A percentile compares a stretch with the other conserved stretches of the same genome.
phyloP scores from a whole-genome alignment of 2,797 vertebrate genomes.

The Odontamblyopus rebecca region DNA sequence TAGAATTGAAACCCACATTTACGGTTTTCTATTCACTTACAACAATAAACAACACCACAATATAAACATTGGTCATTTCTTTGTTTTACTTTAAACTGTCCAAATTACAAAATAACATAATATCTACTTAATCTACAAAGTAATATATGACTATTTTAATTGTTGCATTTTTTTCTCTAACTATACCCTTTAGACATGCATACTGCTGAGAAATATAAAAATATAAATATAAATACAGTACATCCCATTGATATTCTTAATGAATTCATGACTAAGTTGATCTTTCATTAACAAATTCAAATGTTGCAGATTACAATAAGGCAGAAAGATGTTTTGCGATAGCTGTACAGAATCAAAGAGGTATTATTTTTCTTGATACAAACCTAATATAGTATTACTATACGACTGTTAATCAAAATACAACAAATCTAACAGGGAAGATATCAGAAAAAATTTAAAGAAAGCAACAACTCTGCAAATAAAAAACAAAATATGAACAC shows the following conservation, averaged over 20 bases:
- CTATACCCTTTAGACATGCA: constrained; percentile 81
- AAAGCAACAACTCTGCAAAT: constrained; percentile 59
- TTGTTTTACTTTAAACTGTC: constrained; percentile 83
- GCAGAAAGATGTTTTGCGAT: constrained; percentile 81
- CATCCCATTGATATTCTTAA: constrained; percentile 84
- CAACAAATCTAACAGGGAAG: constrained; percentile 72
- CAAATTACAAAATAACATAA: constrained; percentile 86
- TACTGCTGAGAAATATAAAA: constrained; percentile 87
- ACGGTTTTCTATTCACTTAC: background rate
- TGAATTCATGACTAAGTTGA: constrained; percentile 81
- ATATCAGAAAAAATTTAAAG: constrained; percentile 47
- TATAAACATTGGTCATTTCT: constrained; percentile 57
- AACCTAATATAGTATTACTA: constrained; percentile 69
- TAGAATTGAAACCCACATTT: background rate
- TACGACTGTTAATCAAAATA: constrained; percentile 46
- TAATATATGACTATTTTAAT: constrained; percentile 81
- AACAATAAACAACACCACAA: constrained; percentile 20
- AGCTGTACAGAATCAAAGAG: constrained; percentile 82
- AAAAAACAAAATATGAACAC: constrained; percentile 70
- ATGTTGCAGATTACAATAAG: constrained; percentile 82
- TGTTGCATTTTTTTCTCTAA: constrained; percentile 69
- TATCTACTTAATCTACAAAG: constrained; percentile 83
- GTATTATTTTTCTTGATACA: constrained; percentile 76
- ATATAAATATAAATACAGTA: constrained; percentile 89
- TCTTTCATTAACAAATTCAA: constrained; percentile 80